Base-by-base conservation (phyloP, 37 sponge, comb jelly and placozoan genomes). In the Ianthella basta region DNA sequence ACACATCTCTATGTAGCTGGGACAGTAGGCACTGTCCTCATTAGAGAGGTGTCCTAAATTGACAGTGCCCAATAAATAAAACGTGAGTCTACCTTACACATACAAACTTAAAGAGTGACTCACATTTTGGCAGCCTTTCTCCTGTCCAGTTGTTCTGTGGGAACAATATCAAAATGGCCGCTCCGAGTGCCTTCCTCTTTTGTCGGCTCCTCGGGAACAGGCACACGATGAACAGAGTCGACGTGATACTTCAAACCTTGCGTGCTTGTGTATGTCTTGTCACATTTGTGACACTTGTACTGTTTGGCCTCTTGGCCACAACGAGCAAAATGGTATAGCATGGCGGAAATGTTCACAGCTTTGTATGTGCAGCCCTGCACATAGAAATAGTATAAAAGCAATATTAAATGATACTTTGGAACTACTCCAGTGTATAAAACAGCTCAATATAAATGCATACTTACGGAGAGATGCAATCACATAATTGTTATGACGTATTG, bases 281-380 rank as follows among this genome's bases (percentile, higher is more conserved):
- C 89, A 61, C 92, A 92, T 18, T 67, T 18, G 18, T 83, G 59
- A 80, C 92, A 92, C 10, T 38, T 27, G 0, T 84, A 27, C 12
- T 23, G 1, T 14, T 79, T 34, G 35, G 74, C 88, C 64, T 83
- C 68, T 25, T 82, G 85, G 30, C 89, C 87, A 81, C 93, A 92
- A 35, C 87, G 63, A 64, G 86, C 65, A 77, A 63, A 89, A 82
- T 92, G 93, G 83, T 92, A 92, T 55, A 55, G 63, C 85, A 92
- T 92, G 29, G 81, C 44, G 0, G 73, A 33, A 10, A 92, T 27
- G 34, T 78, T 83, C 24, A 32, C 77, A 18, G 87, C 89, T 40
- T 38, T 83, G 84, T 86, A 86, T 15, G 34, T 60, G 19, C 60
- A 54, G 56, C 92, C 88, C 59, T 41, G 39, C 33, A 60, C 56